Evolutionary conservation across 2,113 vertebrate genomes (phyloP), one percentile per base, ranked within the genome.

Genomic region (Percina caprodes): DNA sequence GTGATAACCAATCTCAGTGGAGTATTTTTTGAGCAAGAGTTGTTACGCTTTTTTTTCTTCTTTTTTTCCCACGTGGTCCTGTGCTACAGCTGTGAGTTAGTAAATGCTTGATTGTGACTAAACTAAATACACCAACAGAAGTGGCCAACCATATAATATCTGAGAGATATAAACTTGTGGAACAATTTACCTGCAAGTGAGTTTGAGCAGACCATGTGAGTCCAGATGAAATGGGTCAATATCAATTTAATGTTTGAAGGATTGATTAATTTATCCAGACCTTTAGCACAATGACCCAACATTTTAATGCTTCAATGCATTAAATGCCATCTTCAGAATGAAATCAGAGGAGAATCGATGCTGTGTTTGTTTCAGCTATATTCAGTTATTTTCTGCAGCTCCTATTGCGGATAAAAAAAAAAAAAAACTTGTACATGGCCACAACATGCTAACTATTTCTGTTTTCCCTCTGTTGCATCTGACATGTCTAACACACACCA

Each of bases 181-280:
- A 51, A 66, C 69, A 81, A 77, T 88, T 80, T 65, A 85, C 77
- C 81, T 82, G 62, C 13, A 18, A 69, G 69, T 61, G 46, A 33
- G 30, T 70, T 48, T 30, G 62, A 77, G 71, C 55, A 69, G 56
- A 69, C 46, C 82, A 67, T 70, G 68, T 26, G 39, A 83, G 83
- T 73, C 26, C 54, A 90, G 59, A 86, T 83, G 58, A 86, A 88
- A 87, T n/a, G 19, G 74, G 49, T 92, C 91, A 89, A 91, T 88
- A 92, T 88, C 88, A 92, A 88, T 92, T 90, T 86, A 79, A 83
- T 3, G 67, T 91, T 87, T 83, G 74, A 88, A 90, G 39, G 88
- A 91, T 83, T 68, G 83, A 92, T 88, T 77, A 85, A 89, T 77
- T 77, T 69, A 86, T 89, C 60, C 23, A 66, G 81, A 70, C 58